phyloP scores from a whole-genome alignment of 2,113 vertebrate species.

The Plotosus lineatus region DNA sequence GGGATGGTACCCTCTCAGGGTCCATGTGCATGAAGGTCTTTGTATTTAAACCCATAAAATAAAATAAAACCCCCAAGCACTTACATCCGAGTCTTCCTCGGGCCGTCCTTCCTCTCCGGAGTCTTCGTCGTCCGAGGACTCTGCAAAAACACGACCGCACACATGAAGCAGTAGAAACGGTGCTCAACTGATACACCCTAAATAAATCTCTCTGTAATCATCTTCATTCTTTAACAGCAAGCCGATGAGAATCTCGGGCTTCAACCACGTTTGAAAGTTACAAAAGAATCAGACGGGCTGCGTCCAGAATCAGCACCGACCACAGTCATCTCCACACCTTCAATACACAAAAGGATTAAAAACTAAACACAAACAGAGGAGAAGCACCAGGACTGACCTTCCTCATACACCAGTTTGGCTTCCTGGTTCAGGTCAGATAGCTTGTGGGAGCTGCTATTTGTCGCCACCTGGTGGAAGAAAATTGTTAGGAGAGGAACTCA shows the following conservation, averaged over 20 bases:
- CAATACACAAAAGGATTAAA: neutral
- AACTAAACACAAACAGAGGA: neutral
- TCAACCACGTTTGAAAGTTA: neutral
- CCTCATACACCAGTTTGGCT: conserved; percentile 93
- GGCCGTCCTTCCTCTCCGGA: conserved; percentile 72
- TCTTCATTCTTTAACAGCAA: neutral
- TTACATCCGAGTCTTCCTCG: conserved; percentile 73
- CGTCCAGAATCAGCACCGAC: too few species aligned
- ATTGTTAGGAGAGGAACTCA: too few species aligned
- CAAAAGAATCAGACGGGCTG: neutral
- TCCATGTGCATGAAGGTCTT: neutral
- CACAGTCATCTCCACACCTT: neutral
- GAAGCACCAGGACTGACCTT: conserved; percentile 74
- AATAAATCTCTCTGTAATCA: too few species aligned
- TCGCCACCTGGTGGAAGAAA: conserved; percentile 78
- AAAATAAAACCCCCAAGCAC: conserved; percentile 32
- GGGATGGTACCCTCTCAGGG: too few species aligned
- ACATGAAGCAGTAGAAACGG: neutral
- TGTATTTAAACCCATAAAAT: neutral
- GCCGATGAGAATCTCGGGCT: neutral
- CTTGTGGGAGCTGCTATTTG: conserved; percentile 67
- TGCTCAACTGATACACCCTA: too few species aligned
- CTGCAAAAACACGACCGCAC: conserved; percentile 51
- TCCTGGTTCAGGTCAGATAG: conserved; percentile 74
- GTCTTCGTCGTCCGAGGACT: conserved; percentile 74